Evolutionary conservation across 1,140 invertebrate genomes (phyloP), one percentile per base, ranked within the genome.

Genomic region (Drosophila quadrilineata): DNA sequence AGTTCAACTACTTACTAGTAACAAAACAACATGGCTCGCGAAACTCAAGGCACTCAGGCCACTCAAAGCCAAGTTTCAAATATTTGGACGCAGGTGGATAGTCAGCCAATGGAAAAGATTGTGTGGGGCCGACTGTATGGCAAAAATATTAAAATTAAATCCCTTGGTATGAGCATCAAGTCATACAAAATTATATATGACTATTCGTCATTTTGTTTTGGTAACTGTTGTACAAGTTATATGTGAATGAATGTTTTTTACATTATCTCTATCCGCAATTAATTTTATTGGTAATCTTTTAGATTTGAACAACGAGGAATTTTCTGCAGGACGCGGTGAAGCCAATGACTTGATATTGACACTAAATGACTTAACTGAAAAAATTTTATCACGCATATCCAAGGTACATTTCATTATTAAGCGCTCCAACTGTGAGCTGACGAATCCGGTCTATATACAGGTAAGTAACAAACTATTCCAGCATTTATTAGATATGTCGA

Each of bases 81-180:
- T 14, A 82, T 89, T 53, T 89, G 88, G 88, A 80, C 74, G 0
- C 72, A 87, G 21, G 68, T 89, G 28, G 88, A 89, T 29, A 88
- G 85, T 22, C 88, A 89, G 26, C 88, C 88, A 0, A 89, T 89
- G 59, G 88, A 89, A 24, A 87, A 63, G 28, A 82, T 89, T 5
- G 75, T 89, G 8, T 89, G 88, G 88, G 88, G 88, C 26, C 57
- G 88, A 24, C 56, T 89, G 4, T 89, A 89, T 59, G 88, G 85
- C 21, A 89, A 89, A 24, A 89, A 88, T 36, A 88, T 88, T 2
- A 87, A 85, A 66, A 75, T 89, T 22, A 89, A 89, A 62, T 88
- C 88, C 28, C 66, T 89, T 29, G 88, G 88, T 89, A 89, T 65
- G 87, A 66, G 68, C 52, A 60, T 71, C 35, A 71, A 63, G 12